Percentiles rank a stretch among this genome's conserved stretches.
Evolutionary conservation across 2,888 invertebrate genomes (phyloP).

Genomic region (Carterocephalus palaemon): DNA sequence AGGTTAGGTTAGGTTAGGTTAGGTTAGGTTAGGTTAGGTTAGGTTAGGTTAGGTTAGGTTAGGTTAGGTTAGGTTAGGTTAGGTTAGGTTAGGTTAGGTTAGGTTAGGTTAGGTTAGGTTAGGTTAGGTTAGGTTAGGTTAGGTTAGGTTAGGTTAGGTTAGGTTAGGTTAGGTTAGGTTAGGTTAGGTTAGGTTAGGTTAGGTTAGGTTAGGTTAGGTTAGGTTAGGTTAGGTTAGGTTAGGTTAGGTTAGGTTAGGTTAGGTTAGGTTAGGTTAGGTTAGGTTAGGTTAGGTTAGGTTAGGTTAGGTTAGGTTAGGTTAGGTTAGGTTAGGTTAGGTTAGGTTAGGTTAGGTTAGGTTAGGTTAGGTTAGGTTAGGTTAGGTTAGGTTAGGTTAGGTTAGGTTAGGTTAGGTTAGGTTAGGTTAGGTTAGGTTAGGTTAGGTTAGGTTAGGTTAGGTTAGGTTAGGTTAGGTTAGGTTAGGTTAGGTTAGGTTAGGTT

Average conservation of each 20-base stretch:
- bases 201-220: slow-evolving; percentile 35
- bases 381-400: slow-evolving; percentile 32
- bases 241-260: slow-evolving; percentile 29
- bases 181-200: slow-evolving; percentile 35
- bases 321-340: slow-evolving; percentile 23
- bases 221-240: slow-evolving; percentile 31
- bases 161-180: too few species aligned
- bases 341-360: slow-evolving; percentile 26
- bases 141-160: too few species aligned
- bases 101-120: too few species aligned
- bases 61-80: too few species aligned
- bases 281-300: slow-evolving; percentile 29
- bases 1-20: slow-evolving; percentile 35
- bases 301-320: slow-evolving; percentile 30
- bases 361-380: slow-evolving; percentile 28
- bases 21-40: slow-evolving; percentile 35
- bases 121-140: too few species aligned
- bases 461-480: slow-evolving; percentile 29
- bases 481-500: slow-evolving; percentile 28
- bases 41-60: too few species aligned
- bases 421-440: slow-evolving; percentile 31
- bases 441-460: slow-evolving; percentile 29
- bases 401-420: slow-evolving; percentile 31
- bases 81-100: too few species aligned
- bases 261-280: slow-evolving; percentile 30